Evolutionary conservation across 1,140 invertebrate species (phyloP).

Genomic region (Drosophila sulfurigaster): DNA sequence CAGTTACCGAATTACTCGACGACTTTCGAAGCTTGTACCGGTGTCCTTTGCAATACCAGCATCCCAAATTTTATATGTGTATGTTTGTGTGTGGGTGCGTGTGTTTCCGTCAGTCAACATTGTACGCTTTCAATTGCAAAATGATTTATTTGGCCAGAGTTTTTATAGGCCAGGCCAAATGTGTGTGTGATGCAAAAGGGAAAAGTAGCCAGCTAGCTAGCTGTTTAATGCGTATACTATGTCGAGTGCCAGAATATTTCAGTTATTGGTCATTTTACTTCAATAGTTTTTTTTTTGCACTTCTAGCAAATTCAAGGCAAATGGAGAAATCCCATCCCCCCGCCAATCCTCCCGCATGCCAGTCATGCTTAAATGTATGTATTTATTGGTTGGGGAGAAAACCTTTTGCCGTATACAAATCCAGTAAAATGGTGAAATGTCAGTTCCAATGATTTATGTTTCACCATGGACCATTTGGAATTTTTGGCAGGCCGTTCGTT

Average conservation of each 20-base stretch:
- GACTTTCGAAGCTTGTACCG: not conserved
- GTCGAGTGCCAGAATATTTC: constrained; percentile 3
- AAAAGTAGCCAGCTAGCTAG: not conserved
- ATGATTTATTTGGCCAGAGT: constrained; percentile 76
- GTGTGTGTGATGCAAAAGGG: constrained; percentile 24
- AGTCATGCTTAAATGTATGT: constrained; percentile 7
- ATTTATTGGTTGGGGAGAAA: constrained; percentile 4
- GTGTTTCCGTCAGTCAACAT: constrained; percentile 30
- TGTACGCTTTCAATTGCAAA: constrained; percentile 69
- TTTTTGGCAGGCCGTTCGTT: constrained; percentile 67
- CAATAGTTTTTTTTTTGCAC: constrained; percentile 27
- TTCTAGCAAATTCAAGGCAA: constrained; percentile 24
- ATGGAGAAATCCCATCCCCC: constrained; percentile 27
- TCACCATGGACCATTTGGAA: constrained; percentile 76
- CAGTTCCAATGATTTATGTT: constrained; percentile 84
- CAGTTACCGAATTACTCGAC: not conserved
- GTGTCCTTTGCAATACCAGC: not conserved
- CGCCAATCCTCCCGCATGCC: not conserved
- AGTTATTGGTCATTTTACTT: constrained; percentile 31
- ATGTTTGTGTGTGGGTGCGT: not conserved
- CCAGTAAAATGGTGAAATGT: constrained; percentile 80
- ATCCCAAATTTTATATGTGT: too few species aligned
- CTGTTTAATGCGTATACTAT: constrained; percentile 5
- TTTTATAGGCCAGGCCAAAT: constrained; percentile 26
- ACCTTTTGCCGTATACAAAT: constrained; percentile 63